Evolutionary conservation across 2,888 invertebrate species (phyloP), one percentile per base, ranked within the genome.

Genomic region (Epistrophe grossulariae): DNA sequence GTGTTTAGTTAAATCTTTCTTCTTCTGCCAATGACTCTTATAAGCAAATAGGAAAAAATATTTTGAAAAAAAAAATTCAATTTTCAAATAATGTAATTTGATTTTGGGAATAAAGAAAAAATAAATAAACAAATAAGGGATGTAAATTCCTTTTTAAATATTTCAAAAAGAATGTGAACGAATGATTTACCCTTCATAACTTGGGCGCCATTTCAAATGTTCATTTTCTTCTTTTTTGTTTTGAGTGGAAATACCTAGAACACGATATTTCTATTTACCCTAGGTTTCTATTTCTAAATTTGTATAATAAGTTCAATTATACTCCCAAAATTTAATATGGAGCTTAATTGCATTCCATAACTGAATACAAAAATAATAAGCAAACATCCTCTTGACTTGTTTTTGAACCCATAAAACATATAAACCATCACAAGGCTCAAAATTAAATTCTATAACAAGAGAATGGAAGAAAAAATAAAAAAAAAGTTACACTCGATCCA

Each of bases 291-390:
- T 43, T 60, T 13, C 7, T 31, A 68, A 38, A 55, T 48, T 24
- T 11, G 1, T 50, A n/a, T n/a, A 35, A 77, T 79, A 52, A 70
- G n/a, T 48, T 62, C 74, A 68, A 59, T 78, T 64, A 31, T n/a
- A 60, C 35, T 57, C 68, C 50, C 43, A 80, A 45, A 68, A 10
- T 68, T 48, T 55, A 68, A 10, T 68, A 57, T 55, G 57, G 60
- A 77, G 24, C 35, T 50, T 84, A 85, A 85, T 83, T 79, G 45
- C 78, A 78, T 73, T 60, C 59, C 72, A 68, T 60, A 83, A 77
- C 64, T 64, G 57, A 74, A 79, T 79, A 55, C 38, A 10, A 79
- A 64, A 79, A 70, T 52, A 72, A 57, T 55, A 38, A 50, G 48
- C 11, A 45, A 24, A 31, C 59, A 15, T 70, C 76, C 35, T 52